Percentiles rank a stretch among this genome's conserved stretches.
phyloP scores from a whole-genome alignment of 2,888 invertebrate species.

The Drosophila nr. medialis region DNA sequence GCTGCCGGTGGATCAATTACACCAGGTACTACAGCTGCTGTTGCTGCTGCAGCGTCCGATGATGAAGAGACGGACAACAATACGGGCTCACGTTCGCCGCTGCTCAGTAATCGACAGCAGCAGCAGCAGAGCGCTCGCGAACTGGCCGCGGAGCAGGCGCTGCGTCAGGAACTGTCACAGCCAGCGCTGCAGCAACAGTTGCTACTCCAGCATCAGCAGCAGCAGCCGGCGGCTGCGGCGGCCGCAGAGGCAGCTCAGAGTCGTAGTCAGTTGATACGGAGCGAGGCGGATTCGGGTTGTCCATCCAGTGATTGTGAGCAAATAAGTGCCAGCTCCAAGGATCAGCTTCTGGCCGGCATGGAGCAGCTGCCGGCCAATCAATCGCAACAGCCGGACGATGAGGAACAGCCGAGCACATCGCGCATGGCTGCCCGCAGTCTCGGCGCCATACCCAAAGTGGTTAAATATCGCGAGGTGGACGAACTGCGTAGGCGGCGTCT shows the following conservation, averaged over 20 bases:
- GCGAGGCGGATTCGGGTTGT: slow-evolving; percentile 85
- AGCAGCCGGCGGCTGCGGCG: slow-evolving; percentile 29
- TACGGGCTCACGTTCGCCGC: slow-evolving; percentile 88
- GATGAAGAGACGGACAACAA: slow-evolving; percentile 89
- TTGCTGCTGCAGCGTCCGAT: slow-evolving; percentile 22
- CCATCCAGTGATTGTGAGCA: slow-evolving; percentile 86
- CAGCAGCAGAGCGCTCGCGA: slow-evolving; percentile 69
- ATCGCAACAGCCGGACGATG: slow-evolving; percentile 80
- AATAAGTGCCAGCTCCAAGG: slow-evolving; percentile 90
- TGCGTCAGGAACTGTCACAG: slow-evolving; percentile 65
- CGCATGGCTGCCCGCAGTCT: slow-evolving; percentile 74
- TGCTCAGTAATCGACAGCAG: slow-evolving; percentile 86
- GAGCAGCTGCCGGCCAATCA: slow-evolving; percentile 48
- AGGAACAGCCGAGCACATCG: slow-evolving; percentile 63
- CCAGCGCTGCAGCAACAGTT: slow-evolving; percentile 31
- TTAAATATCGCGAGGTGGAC: slow-evolving; percentile 82
- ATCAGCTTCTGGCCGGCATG: slow-evolving; percentile 86
- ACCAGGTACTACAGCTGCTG: slow-evolving; percentile 7
- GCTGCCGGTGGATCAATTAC: not conserved
- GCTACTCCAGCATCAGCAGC: slow-evolving; percentile 23
- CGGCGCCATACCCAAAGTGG: slow-evolving; percentile 85
- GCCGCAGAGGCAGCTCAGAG: slow-evolving; percentile 10
- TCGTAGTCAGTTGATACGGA: slow-evolving; percentile 71
- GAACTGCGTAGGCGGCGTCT: slow-evolving; percentile 78
- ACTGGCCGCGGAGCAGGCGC: slow-evolving; percentile 64